phyloP scores from a whole-genome alignment of 2,797 vertebrate genomes.

The Arctocebus calabarensis region DNA sequence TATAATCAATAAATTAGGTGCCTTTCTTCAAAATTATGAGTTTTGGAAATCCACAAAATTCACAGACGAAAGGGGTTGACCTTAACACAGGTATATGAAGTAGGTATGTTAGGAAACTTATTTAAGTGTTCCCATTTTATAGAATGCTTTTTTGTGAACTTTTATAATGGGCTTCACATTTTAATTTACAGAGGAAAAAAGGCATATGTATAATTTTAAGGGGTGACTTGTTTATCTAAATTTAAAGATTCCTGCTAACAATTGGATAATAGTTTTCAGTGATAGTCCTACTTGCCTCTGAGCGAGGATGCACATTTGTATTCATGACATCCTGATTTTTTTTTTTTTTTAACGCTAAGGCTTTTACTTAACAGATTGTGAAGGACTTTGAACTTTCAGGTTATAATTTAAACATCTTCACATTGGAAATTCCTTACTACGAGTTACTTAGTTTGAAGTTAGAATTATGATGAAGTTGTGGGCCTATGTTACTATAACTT shows the following conservation, averaged over 20 bases:
- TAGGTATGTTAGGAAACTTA: conserved; percentile 18
- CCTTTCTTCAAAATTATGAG: conserved; percentile 1
- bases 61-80: neutral
- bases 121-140: conserved; percentile 19
- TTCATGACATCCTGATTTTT: neutral
- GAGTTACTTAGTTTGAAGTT: conserved; percentile 28
- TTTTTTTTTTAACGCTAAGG: neutral
- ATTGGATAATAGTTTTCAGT: neutral
- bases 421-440: conserved; percentile 21
- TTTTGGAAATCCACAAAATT: conserved; percentile 20
- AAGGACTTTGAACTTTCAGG: conserved; percentile 9
- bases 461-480: conserved; percentile 28
- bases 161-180: neutral
- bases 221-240: neutral
- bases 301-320: conserved; percentile 13
- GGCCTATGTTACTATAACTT: neutral
- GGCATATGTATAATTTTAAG: neutral
- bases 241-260: neutral
- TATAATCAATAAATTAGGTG: conserved; percentile 29
- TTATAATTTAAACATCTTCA: neutral
- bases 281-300: conserved; percentile 14
- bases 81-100: neutral
- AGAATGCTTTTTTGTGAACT: conserved; percentile 45
- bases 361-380: conserved; percentile 37
- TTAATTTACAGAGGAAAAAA: conserved; percentile 15